phyloP scores from a whole-genome alignment of 2,888 invertebrate genomes.

The Mythimna ferrago region DNA sequence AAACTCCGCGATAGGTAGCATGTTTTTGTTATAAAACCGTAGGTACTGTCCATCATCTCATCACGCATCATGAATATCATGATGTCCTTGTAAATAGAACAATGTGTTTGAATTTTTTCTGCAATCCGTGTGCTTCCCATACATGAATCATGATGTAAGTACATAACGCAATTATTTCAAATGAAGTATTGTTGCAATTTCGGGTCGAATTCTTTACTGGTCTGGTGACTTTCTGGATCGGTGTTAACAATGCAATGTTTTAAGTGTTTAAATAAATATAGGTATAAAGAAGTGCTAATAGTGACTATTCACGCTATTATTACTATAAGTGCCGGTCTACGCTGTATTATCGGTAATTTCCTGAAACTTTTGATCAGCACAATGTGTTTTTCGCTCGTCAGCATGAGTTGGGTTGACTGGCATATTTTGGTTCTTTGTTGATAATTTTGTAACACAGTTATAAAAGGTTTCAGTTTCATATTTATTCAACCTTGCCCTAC shows the following conservation, averaged over 20 bases:
- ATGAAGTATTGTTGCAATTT: constrained; percentile 49
- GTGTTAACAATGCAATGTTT: constrained; percentile 36
- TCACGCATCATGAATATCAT: constrained; percentile 45
- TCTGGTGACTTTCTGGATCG: constrained; percentile 50
- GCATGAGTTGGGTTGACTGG: constrained; percentile 52
- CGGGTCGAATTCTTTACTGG: constrained; percentile 54
- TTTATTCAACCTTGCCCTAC: constrained; percentile 47
- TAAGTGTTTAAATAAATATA: constrained; percentile 34
- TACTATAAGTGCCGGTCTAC: constrained; percentile 28
- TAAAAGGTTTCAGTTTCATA: constrained; percentile 22
- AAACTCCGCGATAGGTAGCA: constrained; percentile 67
- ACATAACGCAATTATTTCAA: constrained; percentile 38
- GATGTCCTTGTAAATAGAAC: constrained; percentile 42
- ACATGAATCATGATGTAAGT: constrained; percentile 59
- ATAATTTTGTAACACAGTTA: constrained; percentile 19
- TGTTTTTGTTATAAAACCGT: constrained; percentile 72
- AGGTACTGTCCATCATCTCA: constrained; percentile 42
- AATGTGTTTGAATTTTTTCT: constrained; percentile 44
- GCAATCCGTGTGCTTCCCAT: constrained; percentile 29
- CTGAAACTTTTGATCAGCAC: constrained; percentile 54
- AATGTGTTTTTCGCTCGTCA: constrained; percentile 46
- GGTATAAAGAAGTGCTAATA: constrained; percentile 30
- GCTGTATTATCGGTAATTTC: constrained; percentile 59
- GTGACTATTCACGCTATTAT: constrained; percentile 32
- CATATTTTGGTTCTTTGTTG: constrained; percentile 46